Conservation (phyloP, 2,888 invertebrate genomes). For the Buathra laborator region DNA sequence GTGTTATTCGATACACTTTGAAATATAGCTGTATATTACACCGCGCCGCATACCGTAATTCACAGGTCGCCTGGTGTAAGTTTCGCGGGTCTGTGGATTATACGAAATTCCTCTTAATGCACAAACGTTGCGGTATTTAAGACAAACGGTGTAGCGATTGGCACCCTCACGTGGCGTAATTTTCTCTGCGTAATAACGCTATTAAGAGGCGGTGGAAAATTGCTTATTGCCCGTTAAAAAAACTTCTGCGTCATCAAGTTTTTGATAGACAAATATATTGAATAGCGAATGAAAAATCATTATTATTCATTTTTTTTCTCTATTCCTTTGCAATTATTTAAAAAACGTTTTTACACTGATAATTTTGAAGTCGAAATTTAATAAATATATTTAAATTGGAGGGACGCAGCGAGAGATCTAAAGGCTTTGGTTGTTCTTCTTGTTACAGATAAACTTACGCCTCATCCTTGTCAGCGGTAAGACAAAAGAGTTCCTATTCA, state of each 20-base stretch:
- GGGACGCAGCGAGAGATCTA: neutral
- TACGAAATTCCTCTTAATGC: neutral
- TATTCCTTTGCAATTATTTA: neutral
- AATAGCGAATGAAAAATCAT: too few species aligned
- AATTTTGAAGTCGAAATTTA: neutral
- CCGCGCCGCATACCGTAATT: neutral
- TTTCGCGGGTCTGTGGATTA: neutral
- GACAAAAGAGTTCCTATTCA: slow-evolving; percentile 99
- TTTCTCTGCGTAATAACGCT: neutral
- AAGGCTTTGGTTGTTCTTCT: slow-evolving; percentile 71
- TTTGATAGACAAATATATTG: too few species aligned
- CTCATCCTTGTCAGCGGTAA: slow-evolving; percentile 99
- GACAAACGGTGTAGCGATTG: neutral
- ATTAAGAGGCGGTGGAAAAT: too few species aligned
- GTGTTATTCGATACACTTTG: slow-evolving; percentile 4
- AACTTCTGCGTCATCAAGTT: too few species aligned
- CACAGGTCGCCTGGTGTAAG: neutral
- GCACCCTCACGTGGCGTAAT: neutral
- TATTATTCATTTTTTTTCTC: too few species aligned
- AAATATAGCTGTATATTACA: neutral
- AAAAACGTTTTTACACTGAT: too few species aligned
- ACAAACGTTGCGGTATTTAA: neutral
- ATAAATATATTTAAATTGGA: neutral
- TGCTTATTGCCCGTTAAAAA: too few species aligned
- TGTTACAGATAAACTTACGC: slow-evolving; percentile 97